A percentile compares a stretch with the other conserved stretches of the same genome.
Conservation (phyloP, 2,113 vertebrate species). For the Steatornis caripensis region DNA sequence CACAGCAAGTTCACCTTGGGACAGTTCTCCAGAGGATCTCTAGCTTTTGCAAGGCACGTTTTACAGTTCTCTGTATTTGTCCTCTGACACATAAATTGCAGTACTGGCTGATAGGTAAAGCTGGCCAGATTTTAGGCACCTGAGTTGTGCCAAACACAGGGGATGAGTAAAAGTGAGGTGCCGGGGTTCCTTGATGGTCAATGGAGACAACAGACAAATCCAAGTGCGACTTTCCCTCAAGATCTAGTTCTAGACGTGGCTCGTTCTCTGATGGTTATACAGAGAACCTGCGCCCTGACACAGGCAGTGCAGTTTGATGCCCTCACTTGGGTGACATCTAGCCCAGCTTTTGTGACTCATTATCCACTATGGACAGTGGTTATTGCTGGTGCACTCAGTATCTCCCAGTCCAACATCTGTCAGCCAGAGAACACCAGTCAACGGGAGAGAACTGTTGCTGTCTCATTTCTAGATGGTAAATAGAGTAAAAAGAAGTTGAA, state of each 20-base stretch:
- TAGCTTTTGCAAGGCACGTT: background rate
- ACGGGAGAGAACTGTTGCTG: background rate
- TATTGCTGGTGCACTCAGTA: background rate
- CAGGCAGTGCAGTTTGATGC: background rate
- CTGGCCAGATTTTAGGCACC: background rate
- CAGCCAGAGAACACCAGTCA: background rate
- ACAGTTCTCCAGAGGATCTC: background rate
- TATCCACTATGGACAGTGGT: too few species aligned
- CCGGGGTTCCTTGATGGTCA: rapidly evolving
- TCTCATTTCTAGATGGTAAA: background rate
- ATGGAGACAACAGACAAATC: background rate
- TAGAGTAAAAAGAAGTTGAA: background rate
- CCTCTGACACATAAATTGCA: background rate
- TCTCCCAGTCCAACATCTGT: background rate
- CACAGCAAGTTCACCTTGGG: background rate
- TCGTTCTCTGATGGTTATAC: background rate
- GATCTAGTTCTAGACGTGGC: background rate
- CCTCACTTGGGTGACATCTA: background rate
- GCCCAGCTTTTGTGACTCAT: background rate
- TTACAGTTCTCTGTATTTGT: background rate
- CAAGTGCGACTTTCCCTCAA: background rate
- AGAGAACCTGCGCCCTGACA: background rate
- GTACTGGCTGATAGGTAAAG: background rate
- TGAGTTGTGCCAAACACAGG: background rate
- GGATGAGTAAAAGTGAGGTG: background rate